Evolutionary conservation across 2,888 invertebrate genomes (phyloP), one percentile per base, ranked within the genome.

Genomic region (Lithosia quadra): DNA sequence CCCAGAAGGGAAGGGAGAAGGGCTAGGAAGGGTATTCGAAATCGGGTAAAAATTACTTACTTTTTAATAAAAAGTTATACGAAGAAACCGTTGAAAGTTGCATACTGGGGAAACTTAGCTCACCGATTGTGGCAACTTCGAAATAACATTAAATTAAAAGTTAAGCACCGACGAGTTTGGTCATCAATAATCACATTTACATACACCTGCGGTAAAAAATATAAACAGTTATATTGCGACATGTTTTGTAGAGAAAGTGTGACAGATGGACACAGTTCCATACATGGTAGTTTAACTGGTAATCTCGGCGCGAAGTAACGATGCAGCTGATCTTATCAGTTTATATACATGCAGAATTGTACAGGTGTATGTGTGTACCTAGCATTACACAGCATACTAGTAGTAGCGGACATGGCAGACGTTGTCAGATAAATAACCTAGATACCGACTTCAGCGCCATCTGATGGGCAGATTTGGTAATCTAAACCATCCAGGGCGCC

Each of bases 221-320:
- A 28, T 49, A 49, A 65, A 56, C 67, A 58, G 67, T 58, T 63
- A 63, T n/a, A 57, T 36, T 53, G 49, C 60, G 60, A 53, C 49
- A 55, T 60, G 56, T 62, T 43, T 43, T 33, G 56, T 39, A 57
- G 57, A 24, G 72, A 80, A 80, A 79, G 80, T 80, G 73, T 77
- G 73, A 75, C 77, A 73, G 73, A 71, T 67, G 69, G 62, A 75
- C 75, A 59, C 24, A 64, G 60, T 28, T 22, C 78, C 74, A 59
- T 79, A 75, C 64, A 79, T 71, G 80, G 80, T 55, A 21, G 70
- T 53, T 74, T 74, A 67, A 71, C 71, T 69, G 65, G 57, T 69
- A 76, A 75, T 80, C 74, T 74, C 65, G 68, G 67, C 78, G 76
- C 82, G 83, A 67, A 79, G 70, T 70, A 65, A 73, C 56, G 67